A percentile compares a stretch with the other conserved stretches of the same genome.
phyloP scores from a whole-genome alignment of 1,140 invertebrate species.

The Drosophila repletoides region DNA sequence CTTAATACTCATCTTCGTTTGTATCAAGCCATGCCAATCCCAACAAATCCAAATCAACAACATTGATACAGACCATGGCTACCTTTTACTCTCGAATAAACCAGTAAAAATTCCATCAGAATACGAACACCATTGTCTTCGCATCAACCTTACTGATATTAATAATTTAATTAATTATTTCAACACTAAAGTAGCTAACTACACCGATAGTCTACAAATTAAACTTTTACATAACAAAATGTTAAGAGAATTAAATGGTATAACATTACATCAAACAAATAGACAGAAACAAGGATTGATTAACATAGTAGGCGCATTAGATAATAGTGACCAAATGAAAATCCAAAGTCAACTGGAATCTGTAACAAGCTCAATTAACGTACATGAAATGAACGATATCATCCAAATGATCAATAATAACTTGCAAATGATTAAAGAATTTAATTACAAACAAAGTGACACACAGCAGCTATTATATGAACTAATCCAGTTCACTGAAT shows the following conservation, averaged over 20 bases:
- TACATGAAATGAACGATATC: slow-evolving; percentile 3
- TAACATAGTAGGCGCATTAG: background rate
- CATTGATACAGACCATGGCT: background rate
- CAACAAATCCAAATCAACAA: slow-evolving; percentile 3
- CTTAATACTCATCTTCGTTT: background rate
- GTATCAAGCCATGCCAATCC: background rate
- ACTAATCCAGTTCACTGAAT: no score
- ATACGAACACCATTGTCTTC: slow-evolving; percentile 19
- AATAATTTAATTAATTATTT: background rate
- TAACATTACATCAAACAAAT: background rate
- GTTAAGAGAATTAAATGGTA: background rate
- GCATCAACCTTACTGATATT: slow-evolving; percentile 1
- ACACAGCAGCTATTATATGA: no score
- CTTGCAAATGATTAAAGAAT: slow-evolving; percentile 10
- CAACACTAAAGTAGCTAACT: background rate
- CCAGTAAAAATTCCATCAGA: slow-evolving; percentile 9
- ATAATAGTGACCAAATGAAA: background rate
- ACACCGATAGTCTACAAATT: slow-evolving; percentile 2
- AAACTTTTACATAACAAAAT: background rate
- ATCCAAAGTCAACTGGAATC: background rate
- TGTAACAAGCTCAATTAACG: background rate
- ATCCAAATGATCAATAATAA: no score
- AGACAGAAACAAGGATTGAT: slow-evolving; percentile 1
- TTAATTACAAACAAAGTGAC: background rate
- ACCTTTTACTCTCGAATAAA: background rate